phyloP scores from a whole-genome alignment of 2,797 vertebrate species.

The Rhincodon typus region DNA sequence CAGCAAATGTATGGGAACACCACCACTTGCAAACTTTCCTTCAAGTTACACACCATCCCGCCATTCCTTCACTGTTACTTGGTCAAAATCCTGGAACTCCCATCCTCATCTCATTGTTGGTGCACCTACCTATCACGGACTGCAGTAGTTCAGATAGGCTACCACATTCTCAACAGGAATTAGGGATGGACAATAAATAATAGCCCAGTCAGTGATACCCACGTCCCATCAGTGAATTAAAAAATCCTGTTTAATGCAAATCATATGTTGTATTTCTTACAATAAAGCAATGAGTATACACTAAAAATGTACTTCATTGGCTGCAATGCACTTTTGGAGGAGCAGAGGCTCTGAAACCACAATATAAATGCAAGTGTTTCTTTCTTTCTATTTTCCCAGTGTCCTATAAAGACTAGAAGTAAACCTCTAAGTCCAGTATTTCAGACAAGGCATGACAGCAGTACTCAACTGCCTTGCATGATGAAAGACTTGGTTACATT shows the following conservation, averaged over 20 bases:
- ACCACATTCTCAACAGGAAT: too few species aligned
- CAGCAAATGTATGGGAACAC: too few species aligned
- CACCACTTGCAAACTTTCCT: too few species aligned
- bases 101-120: too few species aligned
- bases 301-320: background rate
- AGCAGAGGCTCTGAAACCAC: background rate
- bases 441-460: slow-evolving; percentile 43
- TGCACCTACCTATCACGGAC: too few species aligned
- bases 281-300: background rate
- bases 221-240: too few species aligned
- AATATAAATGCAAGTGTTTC: background rate
- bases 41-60: too few species aligned
- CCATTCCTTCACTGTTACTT: too few species aligned
- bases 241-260: background rate
- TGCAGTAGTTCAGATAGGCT: too few species aligned
- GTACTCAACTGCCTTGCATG: slow-evolving; percentile 40
- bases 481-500: slow-evolving; percentile 45
- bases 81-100: too few species aligned
- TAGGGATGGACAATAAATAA: too few species aligned
- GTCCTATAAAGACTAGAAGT: slow-evolving; percentile 57
- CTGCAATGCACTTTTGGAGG: background rate
- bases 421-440: slow-evolving; percentile 52
- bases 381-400: slow-evolving; percentile 53
- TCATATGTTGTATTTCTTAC: background rate
- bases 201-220: too few species aligned